Conservation (phyloP, 1,140 invertebrate genomes). For the Tribolium madens region DNA sequence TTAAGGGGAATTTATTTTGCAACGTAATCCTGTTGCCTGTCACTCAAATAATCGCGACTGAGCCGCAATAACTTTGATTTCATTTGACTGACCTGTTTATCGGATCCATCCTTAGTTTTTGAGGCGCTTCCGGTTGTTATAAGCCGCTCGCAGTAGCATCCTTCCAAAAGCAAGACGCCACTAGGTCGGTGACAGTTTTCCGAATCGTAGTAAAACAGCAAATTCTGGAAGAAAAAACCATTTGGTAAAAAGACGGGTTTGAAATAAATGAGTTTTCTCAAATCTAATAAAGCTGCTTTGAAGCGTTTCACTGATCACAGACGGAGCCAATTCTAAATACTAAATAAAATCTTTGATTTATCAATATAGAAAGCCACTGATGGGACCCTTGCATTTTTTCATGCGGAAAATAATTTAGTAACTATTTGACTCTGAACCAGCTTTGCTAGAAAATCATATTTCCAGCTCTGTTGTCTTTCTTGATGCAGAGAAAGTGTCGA, state of each 20-base stretch:
- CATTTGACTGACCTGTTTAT: conserved; percentile 69
- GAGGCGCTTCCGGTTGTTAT: conserved; percentile 67
- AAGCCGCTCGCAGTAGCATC: conserved; percentile 89
- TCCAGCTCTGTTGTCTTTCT: not conserved
- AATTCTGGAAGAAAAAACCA: conserved; percentile 73
- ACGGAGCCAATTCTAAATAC: not conserved
- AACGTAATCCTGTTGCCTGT: not conserved
- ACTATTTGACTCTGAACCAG: not conserved
- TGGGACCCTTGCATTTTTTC: not conserved
- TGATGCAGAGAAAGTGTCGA: not conserved
- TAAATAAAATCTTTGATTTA: conserved; percentile 4
- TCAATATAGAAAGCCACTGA: not conserved
- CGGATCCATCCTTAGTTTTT: conserved; percentile 68
- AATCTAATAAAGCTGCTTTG: conserved; percentile 14
- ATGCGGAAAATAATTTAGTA: not conserved
- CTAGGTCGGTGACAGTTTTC: conserved; percentile 82
- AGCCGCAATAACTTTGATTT: not conserved
- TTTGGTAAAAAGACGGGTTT: conserved; percentile 11
- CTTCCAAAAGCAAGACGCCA: conserved; percentile 88
- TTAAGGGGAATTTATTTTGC: not conserved
- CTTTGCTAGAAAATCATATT: not conserved
- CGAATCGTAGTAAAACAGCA: conserved; percentile 92
- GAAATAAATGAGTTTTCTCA: conserved; percentile 28
- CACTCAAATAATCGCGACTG: not conserved
- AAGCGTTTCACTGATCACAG: not conserved